Evolutionary conservation across 2,797 vertebrate species (phyloP).

Genomic region (Hipposideros larvatus): DNA sequence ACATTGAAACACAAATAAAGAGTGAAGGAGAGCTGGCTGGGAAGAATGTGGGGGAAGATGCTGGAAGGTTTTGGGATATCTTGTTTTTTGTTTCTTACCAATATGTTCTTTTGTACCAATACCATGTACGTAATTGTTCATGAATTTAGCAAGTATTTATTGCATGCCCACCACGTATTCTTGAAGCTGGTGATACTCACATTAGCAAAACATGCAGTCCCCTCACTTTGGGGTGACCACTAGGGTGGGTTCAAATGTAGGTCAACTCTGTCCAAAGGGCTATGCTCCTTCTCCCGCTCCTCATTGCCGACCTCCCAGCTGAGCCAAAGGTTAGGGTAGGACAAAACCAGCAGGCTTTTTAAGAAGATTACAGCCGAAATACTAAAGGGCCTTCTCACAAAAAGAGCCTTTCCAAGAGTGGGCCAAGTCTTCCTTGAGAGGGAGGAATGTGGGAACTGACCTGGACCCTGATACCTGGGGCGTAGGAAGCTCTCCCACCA

Average conservation of each 20-base stretch:
- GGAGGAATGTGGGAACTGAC: too few species aligned
- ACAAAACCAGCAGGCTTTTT: too few species aligned
- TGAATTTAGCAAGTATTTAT: neutral
- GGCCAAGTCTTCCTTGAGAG: too few species aligned
- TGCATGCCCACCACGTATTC: accelerated
- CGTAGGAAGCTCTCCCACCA: neutral
- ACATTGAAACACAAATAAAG: too few species aligned
- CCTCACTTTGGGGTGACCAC: neutral
- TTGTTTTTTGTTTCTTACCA: neutral
- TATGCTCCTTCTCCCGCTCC: neutral
- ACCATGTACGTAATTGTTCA: accelerated
- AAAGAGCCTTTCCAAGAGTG: too few species aligned
- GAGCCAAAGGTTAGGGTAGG: too few species aligned
- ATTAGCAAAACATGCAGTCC: neutral
- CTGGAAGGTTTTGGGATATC: neutral
- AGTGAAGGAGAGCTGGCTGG: neutral
- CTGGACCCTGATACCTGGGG: too few species aligned
- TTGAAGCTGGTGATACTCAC: neutral
- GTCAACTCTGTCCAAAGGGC: neutral
- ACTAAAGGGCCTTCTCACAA: too few species aligned
- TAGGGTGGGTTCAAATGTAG: neutral
- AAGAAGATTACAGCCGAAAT: too few species aligned
- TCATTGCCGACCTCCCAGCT: neutral
- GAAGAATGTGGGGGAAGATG: accelerated
- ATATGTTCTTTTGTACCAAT: neutral